Base-by-base conservation (phyloP, 2,113 vertebrate species). In the Indicator maculatus region DNA sequence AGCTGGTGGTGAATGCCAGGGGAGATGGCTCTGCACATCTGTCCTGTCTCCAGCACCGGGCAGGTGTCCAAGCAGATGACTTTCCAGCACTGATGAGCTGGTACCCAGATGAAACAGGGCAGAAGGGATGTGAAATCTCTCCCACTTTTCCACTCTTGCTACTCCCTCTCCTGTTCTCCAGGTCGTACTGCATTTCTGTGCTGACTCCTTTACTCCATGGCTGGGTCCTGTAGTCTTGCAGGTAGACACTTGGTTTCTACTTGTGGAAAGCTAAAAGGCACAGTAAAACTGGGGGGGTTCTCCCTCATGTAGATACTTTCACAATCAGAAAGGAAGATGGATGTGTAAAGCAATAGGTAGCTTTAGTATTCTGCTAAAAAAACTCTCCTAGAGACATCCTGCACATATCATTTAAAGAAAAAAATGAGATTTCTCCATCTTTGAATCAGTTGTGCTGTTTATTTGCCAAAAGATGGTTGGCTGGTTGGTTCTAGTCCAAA, bases 171-270 rank as follows among this genome's bases (percentile, higher is more conserved):
- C 86, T 58, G 77, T 69, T 84, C 58, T 61, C 0, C 2, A 71
- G 61, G 2, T 28, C 13, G 2, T 12, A 14, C 55, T 84, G 86
- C 45, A 13, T 79, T 86, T 79, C 86, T 4, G 4, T 8, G 3
- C 20, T 83, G 16, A 50, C 8, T 39, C 7, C 2, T 63, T 61
- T 10, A 0, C 13, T 16, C 47, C 39, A 0, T 1, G 16, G 8
- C 78, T 11, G 9, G 20, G 16, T 55, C 63, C 61, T 7, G 6
- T 5, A 30, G 60, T 52, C 63, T 47, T 63, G 83, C 30, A 1
- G 6, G 14, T 8, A 12, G 52, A 19, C 8, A 11, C 41, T 60
- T 31, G 10, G 8, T 15, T 60, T 64, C 41, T 59, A 39, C 16
- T n/a, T 59, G 31, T 19, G 38, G 27, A 7, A 21, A 30, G 39